A percentile compares a stretch with the other conserved stretches of the same genome.
phyloP scores from a whole-genome alignment of 2,888 invertebrate species.

The Agonopterix alstromeriana region DNA sequence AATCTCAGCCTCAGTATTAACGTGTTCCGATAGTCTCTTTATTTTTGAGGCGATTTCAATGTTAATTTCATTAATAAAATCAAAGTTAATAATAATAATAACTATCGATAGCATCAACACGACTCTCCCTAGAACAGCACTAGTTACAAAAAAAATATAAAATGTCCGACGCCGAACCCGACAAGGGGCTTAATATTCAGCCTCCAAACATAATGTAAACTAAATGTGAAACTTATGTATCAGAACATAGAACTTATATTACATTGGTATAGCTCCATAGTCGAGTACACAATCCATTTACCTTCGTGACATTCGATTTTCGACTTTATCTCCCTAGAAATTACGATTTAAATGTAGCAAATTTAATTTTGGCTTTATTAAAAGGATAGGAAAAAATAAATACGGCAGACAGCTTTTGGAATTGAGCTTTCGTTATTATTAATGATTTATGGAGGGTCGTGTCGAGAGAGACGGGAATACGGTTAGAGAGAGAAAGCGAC shows the following conservation, averaged over 20 bases:
- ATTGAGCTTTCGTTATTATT: neutral
- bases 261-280: neutral
- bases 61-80: neutral
- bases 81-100: constrained; percentile 8
- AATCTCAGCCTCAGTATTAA: no score
- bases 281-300: neutral
- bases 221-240: constrained; percentile 2
- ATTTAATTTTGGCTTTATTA: no score
- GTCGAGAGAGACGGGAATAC: constrained; percentile 9
- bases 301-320: neutral
- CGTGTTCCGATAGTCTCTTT: no score
- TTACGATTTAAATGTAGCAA: neutral
- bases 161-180: constrained; percentile 45
- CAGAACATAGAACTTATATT: constrained; percentile 3
- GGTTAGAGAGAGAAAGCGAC: no score
- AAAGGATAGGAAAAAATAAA: no score
- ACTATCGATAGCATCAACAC: constrained; percentile 30
- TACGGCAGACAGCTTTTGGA: neutral
- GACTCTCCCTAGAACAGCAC: constrained; percentile 19
- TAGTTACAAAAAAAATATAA: constrained; percentile 40
- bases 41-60: no score
- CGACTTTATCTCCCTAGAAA: neutral
- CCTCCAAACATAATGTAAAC: constrained; percentile 2
- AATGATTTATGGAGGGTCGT: constrained; percentile 27
- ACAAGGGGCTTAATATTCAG: constrained; percentile 22